These are phyloP conservation scores for Xiphorhynchus elegans DNA, from an alignment of 2,113 vertebrate species.

Conservation along the genomic window DNA sequence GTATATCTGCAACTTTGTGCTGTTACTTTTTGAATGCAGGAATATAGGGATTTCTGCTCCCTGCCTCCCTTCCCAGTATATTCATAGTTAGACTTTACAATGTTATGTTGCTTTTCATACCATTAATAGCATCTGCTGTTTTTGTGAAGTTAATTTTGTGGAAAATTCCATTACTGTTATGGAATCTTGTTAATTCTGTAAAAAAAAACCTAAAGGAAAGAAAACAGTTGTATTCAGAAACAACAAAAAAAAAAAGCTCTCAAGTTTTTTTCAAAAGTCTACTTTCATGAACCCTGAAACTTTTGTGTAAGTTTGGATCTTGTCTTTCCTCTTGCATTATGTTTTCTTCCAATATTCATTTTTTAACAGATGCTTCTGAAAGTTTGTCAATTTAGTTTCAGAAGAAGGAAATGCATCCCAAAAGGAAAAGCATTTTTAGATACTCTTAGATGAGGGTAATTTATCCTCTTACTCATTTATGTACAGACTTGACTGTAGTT, in stretches of 20 bases:
- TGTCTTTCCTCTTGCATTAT: neutral
- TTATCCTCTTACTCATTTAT: neutral
- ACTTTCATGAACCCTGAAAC: neutral
- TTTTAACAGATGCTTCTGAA: neutral
- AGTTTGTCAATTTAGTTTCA: neutral
- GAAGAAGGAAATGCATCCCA: neutral
- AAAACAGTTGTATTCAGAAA: neutral
- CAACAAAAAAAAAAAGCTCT: neutral
- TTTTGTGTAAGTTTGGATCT: neutral
- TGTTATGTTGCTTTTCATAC: neutral
- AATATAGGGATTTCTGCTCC: neutral
- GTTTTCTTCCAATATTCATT: neutral
- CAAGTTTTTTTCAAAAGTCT: neutral
- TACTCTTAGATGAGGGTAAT: neutral
- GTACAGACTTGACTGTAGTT: neutral
- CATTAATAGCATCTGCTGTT: neutral
- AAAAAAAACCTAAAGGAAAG: neutral
- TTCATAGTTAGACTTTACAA: neutral
- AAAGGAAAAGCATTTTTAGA: neutral
- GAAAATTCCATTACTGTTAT: neutral
- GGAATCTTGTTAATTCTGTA: neutral
- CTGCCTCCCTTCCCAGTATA: neutral
- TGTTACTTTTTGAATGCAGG: neutral
- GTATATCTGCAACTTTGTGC: neutral
- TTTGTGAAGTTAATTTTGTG: neutral